A percentile compares a stretch with the other conserved stretches of the same genome.
phyloP scores from a whole-genome alignment of 2,113 vertebrate genomes.

The Rissa tridactyla region DNA sequence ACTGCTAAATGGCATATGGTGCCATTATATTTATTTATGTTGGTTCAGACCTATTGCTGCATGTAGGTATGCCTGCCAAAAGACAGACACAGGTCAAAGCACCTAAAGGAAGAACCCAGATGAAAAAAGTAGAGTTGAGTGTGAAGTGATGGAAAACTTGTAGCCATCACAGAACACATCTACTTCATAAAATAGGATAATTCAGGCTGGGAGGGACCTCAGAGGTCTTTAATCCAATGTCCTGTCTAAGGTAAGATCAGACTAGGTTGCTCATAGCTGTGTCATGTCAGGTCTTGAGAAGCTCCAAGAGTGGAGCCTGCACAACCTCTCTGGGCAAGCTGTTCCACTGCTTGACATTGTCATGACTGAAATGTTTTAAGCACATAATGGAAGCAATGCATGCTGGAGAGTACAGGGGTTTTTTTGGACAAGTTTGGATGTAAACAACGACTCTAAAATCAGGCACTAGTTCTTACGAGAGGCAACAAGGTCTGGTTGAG shows the following conservation, averaged over 20 bases:
- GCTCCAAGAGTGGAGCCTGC: background rate
- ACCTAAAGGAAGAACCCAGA: background rate
- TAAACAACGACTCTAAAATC: background rate
- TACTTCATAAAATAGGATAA: background rate
- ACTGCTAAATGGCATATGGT: background rate
- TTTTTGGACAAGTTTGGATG: background rate
- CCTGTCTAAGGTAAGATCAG: background rate
- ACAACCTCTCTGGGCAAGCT: background rate
- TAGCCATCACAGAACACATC: background rate
- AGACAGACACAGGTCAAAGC: background rate
- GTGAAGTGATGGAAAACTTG: background rate
- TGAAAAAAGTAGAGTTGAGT: background rate
- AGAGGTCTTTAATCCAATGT: background rate
- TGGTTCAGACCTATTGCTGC: background rate
- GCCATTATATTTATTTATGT: background rate
- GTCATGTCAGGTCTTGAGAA: background rate
- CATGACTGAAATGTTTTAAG: background rate
- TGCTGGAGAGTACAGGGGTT: background rate
- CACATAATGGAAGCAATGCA: background rate
- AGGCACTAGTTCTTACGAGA: background rate
- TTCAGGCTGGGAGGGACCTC: background rate
- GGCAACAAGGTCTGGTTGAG: background rate
- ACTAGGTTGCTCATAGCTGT: background rate
- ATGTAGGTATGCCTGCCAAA: background rate
- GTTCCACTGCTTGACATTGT: background rate